Evolutionary conservation across 2,113 vertebrate species (phyloP).

Genomic region (Brevimyrus niger): DNA sequence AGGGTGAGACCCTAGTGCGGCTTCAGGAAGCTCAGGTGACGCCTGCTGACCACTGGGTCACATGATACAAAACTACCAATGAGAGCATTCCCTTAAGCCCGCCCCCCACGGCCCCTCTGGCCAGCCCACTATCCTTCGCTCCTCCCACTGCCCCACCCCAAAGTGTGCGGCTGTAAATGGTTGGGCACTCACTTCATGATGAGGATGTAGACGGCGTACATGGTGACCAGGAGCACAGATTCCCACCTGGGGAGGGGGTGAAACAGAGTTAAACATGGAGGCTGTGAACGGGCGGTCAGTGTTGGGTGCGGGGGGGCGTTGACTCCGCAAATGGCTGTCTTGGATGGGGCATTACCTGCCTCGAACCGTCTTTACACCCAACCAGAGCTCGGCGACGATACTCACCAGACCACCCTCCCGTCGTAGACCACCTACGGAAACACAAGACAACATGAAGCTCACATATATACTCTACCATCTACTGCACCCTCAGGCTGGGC

Average conservation of each 20-base stretch:
- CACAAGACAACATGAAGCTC: not conserved
- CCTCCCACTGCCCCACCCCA: not conserved
- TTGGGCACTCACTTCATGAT: conserved; percentile 63
- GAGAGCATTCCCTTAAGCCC: not conserved
- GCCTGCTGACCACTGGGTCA: not conserved
- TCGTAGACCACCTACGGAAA: conserved; percentile 62
- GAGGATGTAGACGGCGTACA: conserved; percentile 66
- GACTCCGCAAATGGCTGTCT: not conserved
- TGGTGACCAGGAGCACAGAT: conserved; percentile 59
- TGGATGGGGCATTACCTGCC: not conserved
- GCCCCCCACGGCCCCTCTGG: not conserved
- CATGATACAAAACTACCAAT: not conserved
- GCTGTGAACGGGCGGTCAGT: not conserved
- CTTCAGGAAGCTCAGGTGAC: not conserved
- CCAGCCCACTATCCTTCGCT: not conserved
- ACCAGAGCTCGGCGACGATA: not conserved
- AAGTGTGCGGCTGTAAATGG: not conserved
- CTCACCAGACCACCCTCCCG: conserved; percentile 66
- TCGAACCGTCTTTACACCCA: not conserved
- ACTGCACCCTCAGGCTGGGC: not conserved
- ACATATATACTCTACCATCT: not conserved
- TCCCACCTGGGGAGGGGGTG: conserved; percentile 60
- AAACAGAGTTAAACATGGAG: not conserved
- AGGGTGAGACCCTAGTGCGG: not conserved
- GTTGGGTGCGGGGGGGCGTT: not conserved